Evolutionary conservation across 2,888 invertebrate species (phyloP).

Genomic region (Eudasyphora cyanicolor): DNA sequence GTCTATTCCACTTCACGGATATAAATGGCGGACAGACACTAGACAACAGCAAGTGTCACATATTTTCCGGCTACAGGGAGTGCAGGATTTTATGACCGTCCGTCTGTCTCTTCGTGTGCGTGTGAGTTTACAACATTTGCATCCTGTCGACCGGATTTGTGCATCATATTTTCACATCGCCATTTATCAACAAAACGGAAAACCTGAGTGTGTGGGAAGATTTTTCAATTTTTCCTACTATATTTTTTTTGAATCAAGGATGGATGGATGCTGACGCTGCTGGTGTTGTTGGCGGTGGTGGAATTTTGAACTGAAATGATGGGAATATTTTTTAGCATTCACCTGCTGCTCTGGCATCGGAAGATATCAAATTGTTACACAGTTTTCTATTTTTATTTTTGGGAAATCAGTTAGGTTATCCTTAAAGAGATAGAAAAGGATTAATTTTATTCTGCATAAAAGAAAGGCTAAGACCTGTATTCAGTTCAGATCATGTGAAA

Average conservation of each 20-base stretch:
- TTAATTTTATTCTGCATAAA: background rate
- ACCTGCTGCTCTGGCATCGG: conserved; percentile 51
- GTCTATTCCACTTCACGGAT: background rate
- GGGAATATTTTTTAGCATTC: conserved; percentile 59
- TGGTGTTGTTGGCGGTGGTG: background rate
- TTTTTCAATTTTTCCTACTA: conserved; percentile 52
- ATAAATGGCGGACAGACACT: background rate
- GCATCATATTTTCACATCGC: conserved; percentile 19
- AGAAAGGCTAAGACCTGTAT: too few species aligned
- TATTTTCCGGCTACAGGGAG: conserved; percentile 16
- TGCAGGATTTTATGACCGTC: too few species aligned
- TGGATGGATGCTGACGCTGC: background rate
- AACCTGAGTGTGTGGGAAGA: conserved; percentile 26
- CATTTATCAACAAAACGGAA: background rate
- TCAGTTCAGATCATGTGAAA: too few species aligned
- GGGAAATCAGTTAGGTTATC: background rate
- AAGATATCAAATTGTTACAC: conserved; percentile 37
- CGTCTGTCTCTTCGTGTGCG: background rate
- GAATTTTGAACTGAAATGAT: background rate
- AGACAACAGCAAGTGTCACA: conserved; percentile 26
- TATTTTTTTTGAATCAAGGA: background rate
- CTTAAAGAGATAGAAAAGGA: background rate
- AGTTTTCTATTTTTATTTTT: background rate
- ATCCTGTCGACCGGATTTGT: conserved; percentile 37
- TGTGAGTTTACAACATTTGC: conserved; percentile 43